Evolutionary conservation across 2,797 vertebrate species (phyloP), one percentile per base, ranked within the genome.

Genomic region (Siniperca obscura): DNA sequence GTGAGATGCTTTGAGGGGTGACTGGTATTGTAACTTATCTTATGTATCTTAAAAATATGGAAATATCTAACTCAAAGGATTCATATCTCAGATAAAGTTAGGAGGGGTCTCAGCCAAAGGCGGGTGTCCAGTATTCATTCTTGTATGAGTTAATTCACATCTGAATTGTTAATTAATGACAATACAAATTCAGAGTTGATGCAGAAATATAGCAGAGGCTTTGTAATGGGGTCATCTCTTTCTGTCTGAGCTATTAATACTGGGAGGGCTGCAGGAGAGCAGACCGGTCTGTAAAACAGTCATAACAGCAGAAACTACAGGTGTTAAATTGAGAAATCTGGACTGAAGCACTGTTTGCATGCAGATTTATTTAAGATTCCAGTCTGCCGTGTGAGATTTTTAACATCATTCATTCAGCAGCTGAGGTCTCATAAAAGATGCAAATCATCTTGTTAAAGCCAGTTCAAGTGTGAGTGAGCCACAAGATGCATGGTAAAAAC

Each of bases 381-480:
- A 71, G 73, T 77, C 60, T 66, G 81, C 70, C 2, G 1, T 81
- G 68, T 68, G 65, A 70, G 70, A 74, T 80, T 74, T 80, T 69
- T 30, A 56, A 73, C 82, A 86, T 88, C 83, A 82, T 80, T 86
- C 70, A 84, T 86, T 90, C 83, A 76, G 80, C 59, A 75, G 86
- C 82, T 76, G 80, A 81, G 76, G 61, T 81, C 83, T 91, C 78
- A 91, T 92, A 79, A 91, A 92, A 87, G 69, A 90, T 89, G 82
- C 84, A 91, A 82, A 89, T 86, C 25, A 36, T 82, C 82, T 74
- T 80, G 82, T 87, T 78, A 78, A 65, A 89, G 78, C 55, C 74
- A 70, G 44, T 82, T 85, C 48, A 50, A 76, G 83, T 78, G 77
- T 67, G 80, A 78, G 80, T 48, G 75, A 89, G 82, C 79, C 76